Evolutionary conservation across 2,797 vertebrate genomes (phyloP).

Genomic region (Aselliscus stoliczkanus): DNA sequence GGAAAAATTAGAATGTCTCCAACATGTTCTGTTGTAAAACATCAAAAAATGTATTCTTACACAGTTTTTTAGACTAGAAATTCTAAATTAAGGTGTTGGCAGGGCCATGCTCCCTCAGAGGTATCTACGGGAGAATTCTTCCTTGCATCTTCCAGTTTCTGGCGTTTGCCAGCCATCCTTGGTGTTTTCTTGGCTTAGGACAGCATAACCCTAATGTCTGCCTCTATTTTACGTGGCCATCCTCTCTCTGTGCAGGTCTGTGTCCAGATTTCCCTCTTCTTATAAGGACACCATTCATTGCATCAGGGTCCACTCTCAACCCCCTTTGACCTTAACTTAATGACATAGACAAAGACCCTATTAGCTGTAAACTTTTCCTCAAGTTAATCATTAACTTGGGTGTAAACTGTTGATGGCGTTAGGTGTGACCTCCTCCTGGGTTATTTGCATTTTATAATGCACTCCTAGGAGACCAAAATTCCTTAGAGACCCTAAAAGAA

Average conservation of each 20-base stretch:
- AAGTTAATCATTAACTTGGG: constrained; percentile 52
- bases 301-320: background rate
- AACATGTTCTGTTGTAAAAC: background rate
- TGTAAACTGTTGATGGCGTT: background rate
- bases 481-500: constrained; percentile 32
- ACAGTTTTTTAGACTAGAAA: background rate
- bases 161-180: background rate
- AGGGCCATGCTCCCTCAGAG: background rate
- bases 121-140: background rate
- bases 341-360: background rate
- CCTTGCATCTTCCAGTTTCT: background rate
- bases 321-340: background rate
- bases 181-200: background rate
- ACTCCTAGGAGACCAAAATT: constrained; percentile 47
- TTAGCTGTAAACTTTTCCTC: background rate
- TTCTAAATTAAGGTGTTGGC: background rate
- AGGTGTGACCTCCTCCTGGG: constrained; percentile 1
- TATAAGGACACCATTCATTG: background rate
- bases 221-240: background rate
- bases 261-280: background rate
- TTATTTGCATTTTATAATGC: constrained; percentile 60
- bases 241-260: background rate
- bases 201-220: background rate
- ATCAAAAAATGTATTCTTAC: background rate
- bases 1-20: background rate